A percentile compares a stretch with the other conserved stretches of the same genome.
Conservation (phyloP, 2,797 vertebrate genomes). For the Coendou prehensilis region DNA sequence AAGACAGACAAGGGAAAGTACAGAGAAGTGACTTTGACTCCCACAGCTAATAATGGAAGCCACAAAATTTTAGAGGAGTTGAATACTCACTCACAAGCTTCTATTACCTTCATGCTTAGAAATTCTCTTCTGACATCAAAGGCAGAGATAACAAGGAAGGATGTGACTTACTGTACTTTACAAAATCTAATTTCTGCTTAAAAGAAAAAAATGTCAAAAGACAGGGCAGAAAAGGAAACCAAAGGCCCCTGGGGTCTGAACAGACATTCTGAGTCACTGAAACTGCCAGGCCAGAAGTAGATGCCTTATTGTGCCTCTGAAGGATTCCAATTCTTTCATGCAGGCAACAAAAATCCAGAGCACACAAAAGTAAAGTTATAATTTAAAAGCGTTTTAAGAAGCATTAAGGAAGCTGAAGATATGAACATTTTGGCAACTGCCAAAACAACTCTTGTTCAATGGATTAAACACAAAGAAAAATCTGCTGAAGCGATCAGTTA, state of each 20-base stretch:
- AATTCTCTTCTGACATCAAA: not conserved
- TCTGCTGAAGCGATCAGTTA: conserved; percentile 19
- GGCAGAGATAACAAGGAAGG: not conserved
- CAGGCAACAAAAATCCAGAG: not conserved
- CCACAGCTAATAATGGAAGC: not conserved
- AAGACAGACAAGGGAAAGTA: not conserved
- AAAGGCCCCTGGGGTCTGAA: not conserved
- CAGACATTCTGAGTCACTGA: not conserved
- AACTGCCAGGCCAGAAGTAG: not conserved
- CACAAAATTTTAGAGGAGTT: not conserved
- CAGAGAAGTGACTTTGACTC: not conserved
- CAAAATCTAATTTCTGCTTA: conserved; percentile 22
- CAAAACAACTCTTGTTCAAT: conserved; percentile 12
- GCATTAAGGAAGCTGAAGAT: not conserved
- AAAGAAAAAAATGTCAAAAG: not conserved
- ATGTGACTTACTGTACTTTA: not conserved
- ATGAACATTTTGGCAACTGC: not conserved
- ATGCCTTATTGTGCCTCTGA: not conserved
- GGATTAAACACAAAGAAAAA: conserved; percentile 16
- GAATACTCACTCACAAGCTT: not conserved
- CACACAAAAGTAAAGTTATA: not conserved
- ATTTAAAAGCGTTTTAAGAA: conserved; percentile 11
- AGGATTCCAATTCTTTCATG: not conserved
- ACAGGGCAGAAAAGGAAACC: not conserved
- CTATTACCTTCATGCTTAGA: not conserved